Conservation (phyloP, 92 coral and sea anemone species). For the Pocillopora grandis region DNA sequence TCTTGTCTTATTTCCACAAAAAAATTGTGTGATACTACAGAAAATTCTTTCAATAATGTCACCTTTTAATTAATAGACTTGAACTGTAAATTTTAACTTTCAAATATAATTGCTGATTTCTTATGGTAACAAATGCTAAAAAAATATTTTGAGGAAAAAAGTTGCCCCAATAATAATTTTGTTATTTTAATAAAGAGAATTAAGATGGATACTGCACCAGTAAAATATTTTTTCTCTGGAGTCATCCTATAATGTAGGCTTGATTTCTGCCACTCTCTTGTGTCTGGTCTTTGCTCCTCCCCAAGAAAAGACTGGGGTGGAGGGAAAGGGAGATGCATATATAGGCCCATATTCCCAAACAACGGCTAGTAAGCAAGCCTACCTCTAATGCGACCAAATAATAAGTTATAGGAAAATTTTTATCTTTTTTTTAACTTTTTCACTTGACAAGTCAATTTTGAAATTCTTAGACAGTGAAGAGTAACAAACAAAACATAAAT, state of each 20-base stretch:
- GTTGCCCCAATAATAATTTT: conserved; percentile 1
- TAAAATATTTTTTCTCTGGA: too few species aligned
- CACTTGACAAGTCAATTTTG: background rate
- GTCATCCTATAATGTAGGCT: too few species aligned
- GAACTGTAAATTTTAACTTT: background rate
- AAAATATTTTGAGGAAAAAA: conserved; percentile 20
- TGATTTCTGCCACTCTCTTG: too few species aligned
- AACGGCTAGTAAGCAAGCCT: too few species aligned
- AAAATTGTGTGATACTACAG: background rate
- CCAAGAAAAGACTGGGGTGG: too few species aligned
- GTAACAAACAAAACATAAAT: background rate
- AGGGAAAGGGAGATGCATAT: too few species aligned
- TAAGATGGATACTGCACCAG: too few species aligned
- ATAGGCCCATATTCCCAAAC: too few species aligned
- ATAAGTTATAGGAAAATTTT: too few species aligned
- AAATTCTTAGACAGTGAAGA: background rate
- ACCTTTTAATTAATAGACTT: conserved; percentile 1
- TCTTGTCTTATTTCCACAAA: background rate
- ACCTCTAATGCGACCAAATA: too few species aligned
- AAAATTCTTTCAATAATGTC: background rate
- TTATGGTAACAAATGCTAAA: background rate
- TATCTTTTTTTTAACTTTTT: too few species aligned
- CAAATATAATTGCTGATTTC: background rate
- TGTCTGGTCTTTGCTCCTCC: too few species aligned
- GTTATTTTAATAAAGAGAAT: background rate